Evolutionary conservation across 2,797 vertebrate species (phyloP), one percentile per base, ranked within the genome.

Genomic region (Numenius phaeopus): DNA sequence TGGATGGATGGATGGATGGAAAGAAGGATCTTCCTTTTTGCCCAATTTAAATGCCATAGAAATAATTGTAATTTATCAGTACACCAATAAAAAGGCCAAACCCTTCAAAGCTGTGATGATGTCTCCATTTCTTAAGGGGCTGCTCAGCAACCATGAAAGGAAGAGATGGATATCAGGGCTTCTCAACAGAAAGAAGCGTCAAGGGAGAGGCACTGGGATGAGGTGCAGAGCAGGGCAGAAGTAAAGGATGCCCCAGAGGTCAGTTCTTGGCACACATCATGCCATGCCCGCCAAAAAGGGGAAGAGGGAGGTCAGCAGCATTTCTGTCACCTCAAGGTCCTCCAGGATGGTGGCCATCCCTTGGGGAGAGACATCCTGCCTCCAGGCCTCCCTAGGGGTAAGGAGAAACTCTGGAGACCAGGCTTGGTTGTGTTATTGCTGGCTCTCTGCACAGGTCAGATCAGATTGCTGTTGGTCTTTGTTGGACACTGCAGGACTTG

Each of bases 211-310:
- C 83, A 79, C 46, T 39, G 23, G 40, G 42, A 62, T 4, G 5
- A 83, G 40, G 59, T 50, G 62, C 30, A 58, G 30, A 65, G 17
- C 52, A 65, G 67, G 62, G 27, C 24, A 52, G 52, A 50, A 30
- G n/a, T 64, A 30, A 59, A 5, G 17, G n/a, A 49, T 62, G 42
- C 65, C n/a, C 18, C 49, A 69, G 37, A 80, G 39, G 30, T 62
- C 19, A 62, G 14, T 89, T 91, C 52, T 73, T 76, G 29, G 46
- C 18, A 37, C 22, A 23, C 10, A n/a, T 29, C 69, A 77, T 0
- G 3, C 29, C n/a, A 40, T 62, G 65, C 29, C 47, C 3, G 5
- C 24, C 0, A 1, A 42, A 64, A 10, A 24, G 4, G 30, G 29
- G 20, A 64, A 62, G 40, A 47, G 14, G 58, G 40, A 47, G 11